These are phyloP conservation scores for Argyresthia albistria DNA, from an alignment of 2,888 invertebrate species.

Conservation along the genomic window DNA sequence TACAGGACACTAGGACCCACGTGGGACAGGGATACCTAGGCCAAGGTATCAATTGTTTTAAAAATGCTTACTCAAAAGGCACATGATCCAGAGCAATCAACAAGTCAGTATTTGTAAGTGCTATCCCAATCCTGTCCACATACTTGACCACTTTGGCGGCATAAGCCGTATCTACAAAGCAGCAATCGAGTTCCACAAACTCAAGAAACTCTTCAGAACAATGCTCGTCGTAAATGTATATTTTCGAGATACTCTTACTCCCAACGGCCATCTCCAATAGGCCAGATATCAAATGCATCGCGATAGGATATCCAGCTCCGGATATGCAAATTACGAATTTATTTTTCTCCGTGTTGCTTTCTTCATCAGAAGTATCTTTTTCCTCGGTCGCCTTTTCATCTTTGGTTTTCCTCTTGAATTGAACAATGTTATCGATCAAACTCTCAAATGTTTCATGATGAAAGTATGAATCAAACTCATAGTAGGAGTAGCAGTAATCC, in stretches of 20 bases:
- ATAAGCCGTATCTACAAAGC: slow-evolving; percentile 29
- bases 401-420: slow-evolving; percentile 27
- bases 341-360: not conserved
- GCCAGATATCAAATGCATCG: slow-evolving; percentile 44
- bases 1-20: too few relatives aligned
- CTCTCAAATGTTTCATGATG: slow-evolving; percentile 33
- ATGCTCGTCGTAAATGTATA: slow-evolving; percentile 39
- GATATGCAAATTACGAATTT: slow-evolving; percentile 39
- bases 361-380: not conserved
- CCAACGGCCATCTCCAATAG: slow-evolving; percentile 31
- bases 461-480: slow-evolving; percentile 48
- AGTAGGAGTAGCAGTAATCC: slow-evolving; percentile 75
- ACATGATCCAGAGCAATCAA: slow-evolving; percentile 65
- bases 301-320: slow-evolving; percentile 37
- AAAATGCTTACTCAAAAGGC: slow-evolving; percentile 35
- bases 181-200: slow-evolving; percentile 42
- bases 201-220: slow-evolving; percentile 34
- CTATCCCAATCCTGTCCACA: slow-evolving; percentile 51
- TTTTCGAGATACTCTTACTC: slow-evolving; percentile 32
- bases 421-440: slow-evolving; percentile 30
- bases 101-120: slow-evolving; percentile 58
- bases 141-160: slow-evolving; percentile 38
- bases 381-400: not conserved
- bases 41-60: not conserved
- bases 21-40: not conserved